Percentiles rank a stretch among this genome's conserved stretches.
Evolutionary conservation across 2,888 invertebrate genomes (phyloP).

Genomic region (Drepana falcataria): DNA sequence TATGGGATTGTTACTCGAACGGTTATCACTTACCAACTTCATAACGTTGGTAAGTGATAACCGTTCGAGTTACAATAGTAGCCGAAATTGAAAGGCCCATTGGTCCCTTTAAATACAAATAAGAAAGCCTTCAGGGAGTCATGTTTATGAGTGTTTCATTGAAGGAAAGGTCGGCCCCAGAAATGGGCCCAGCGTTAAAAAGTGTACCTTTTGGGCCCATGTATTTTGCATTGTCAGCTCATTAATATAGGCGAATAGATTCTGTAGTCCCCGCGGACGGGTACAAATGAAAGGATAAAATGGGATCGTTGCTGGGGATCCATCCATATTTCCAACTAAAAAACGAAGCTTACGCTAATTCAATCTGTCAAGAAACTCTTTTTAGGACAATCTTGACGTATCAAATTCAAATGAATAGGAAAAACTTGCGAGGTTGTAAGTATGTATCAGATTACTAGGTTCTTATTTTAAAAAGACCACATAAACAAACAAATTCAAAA

Average conservation of each 20-base stretch:
- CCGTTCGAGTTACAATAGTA: constrained; percentile 23
- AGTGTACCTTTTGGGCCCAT: constrained; percentile 15
- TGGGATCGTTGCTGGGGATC: background rate
- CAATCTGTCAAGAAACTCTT: too few relatives aligned
- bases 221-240: constrained; percentile 7
- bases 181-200: constrained; percentile 13
- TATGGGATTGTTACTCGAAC: too few relatives aligned
- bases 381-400: too few relatives aligned
- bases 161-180: constrained; percentile 16
- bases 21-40: too few relatives aligned
- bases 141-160: constrained; percentile 42
- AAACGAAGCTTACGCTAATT: too few relatives aligned
- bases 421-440: too few relatives aligned
- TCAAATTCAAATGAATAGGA: too few relatives aligned
- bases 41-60: background rate
- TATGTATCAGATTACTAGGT: too few relatives aligned
- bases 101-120: constrained; percentile 46
- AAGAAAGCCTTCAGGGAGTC: constrained; percentile 34
- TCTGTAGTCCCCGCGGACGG: background rate
- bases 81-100: constrained; percentile 14
- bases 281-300: background rate
- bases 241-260: background rate
- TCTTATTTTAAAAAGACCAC: too few relatives aligned
- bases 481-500: too few relatives aligned
- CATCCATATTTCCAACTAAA: too few relatives aligned